Conservation (phyloP, 2,797 vertebrate genomes). For the Adelosebastes latens region DNA sequence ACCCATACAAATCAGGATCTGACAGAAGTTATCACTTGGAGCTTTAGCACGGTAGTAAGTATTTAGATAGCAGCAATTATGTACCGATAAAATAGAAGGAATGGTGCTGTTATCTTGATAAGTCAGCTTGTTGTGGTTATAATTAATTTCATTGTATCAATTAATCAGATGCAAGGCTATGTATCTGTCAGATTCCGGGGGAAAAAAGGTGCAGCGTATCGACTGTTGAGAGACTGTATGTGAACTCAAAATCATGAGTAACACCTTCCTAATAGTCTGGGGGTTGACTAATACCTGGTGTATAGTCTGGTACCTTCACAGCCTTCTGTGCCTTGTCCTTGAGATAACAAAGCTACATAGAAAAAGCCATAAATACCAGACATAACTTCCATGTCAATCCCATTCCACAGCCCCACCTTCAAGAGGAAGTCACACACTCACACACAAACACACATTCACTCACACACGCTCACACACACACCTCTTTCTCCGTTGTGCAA, state of each 20-base stretch:
- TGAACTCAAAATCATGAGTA: neutral
- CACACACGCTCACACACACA: neutral
- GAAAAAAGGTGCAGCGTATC: neutral
- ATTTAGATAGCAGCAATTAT: neutral
- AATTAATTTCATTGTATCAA: neutral
- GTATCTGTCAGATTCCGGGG: neutral
- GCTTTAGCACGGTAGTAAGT: neutral
- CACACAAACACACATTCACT: neutral
- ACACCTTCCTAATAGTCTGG: neutral
- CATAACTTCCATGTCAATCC: slow-evolving; percentile 60
- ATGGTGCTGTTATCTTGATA: neutral
- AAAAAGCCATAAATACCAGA: slow-evolving; percentile 64
- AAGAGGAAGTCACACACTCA: slow-evolving; percentile 47
- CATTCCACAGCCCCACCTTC: slow-evolving; percentile 60
- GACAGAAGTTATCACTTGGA: neutral
- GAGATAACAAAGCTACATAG: slow-evolving; percentile 53
- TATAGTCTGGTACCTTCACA: slow-evolving; percentile 10
- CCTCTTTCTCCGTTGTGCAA: slow-evolving; percentile 24
- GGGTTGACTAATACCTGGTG: slow-evolving; percentile 26
- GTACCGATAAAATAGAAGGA: neutral
- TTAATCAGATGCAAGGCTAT: neutral
- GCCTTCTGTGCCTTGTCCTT: slow-evolving; percentile 30
- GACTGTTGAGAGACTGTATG: neutral
- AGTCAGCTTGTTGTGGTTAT: neutral
- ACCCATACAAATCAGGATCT: neutral